Base-by-base conservation (phyloP, 2,113 vertebrate species). In the Chloebia gouldiae region DNA sequence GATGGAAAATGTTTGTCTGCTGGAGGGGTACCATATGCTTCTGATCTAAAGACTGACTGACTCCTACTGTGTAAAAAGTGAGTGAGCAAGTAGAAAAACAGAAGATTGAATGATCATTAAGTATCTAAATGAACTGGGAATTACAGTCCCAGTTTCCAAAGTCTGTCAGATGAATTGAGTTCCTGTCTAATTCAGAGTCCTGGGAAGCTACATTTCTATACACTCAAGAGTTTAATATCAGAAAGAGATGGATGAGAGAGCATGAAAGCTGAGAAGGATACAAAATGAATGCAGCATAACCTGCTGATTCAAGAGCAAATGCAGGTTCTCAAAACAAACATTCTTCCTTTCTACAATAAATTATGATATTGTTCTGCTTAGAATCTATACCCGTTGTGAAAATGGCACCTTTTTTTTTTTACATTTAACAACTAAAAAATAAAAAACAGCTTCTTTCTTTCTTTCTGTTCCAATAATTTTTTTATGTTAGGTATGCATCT, bases 1-100 rank as follows among this genome's bases (percentile, higher is more conserved):
- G 95, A 92, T 95, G 96, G 95, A 97, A 97, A 98, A 95, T 92
- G 81, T 97, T 97, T 97, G 90, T 93, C 92, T 95, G 95, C 97
- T 97, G 60, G 71, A 97, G 89, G 91, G 76, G 93, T 56, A 94
- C 88, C 93, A 92, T 88, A 85, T 95, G 96, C 95, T 92, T 97
- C 91, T 96, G 91, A 81, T 97, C 90, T 94, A 70, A 84, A 89
- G 75, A 76, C 2, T 96, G 71, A 81, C 54, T 86, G 73, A 88
- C 72, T 88, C 89, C 88, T 87, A 76, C 66, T 85, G 82, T 51
- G 66, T 96, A 64, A 89, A 94, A 86, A 83, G 39, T 53, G 45
- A 87, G 61, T 92, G 90, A 93, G 60, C 79, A 87, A 90, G 45
- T 63, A 39, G 21, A 85, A 96, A 86, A 17, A 70, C 56, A 95